Conservation (phyloP, 2,797 vertebrate species). For the Psittacula derbiana region DNA sequence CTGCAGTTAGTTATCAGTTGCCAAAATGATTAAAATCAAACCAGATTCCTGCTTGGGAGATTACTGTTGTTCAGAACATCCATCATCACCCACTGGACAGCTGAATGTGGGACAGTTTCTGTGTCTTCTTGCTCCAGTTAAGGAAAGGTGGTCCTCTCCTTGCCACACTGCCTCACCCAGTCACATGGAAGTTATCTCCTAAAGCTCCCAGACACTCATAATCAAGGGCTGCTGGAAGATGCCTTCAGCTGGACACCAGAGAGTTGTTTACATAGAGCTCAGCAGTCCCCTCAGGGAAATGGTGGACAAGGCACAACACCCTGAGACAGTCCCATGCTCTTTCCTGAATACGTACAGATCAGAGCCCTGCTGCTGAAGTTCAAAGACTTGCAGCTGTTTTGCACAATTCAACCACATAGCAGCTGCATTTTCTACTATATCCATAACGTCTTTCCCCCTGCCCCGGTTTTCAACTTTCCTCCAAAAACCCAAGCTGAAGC, state of each 20-base stretch:
- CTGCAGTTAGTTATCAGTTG: neutral
- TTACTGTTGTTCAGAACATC: neutral
- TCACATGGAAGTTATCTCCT: neutral
- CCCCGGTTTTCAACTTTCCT: neutral
- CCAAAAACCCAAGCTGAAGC: neutral
- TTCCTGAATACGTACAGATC: rapidly evolving
- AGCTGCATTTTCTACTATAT: neutral
- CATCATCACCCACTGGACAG: neutral
- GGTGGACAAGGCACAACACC: rapidly evolving
- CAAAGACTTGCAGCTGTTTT: neutral
- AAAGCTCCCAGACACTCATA: neutral
- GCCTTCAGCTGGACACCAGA: neutral
- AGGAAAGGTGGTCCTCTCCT: neutral
- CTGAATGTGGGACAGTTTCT: rapidly evolving
- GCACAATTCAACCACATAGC: neutral
- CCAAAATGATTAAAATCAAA: neutral
- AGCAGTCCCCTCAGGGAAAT: neutral
- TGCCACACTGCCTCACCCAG: neutral
- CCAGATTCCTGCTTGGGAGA: neutral
- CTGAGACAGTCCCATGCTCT: neutral
- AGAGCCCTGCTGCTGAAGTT: neutral
- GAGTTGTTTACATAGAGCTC: neutral
- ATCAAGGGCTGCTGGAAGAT: neutral
- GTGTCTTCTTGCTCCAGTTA: too few relatives aligned
- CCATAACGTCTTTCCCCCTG: rapidly evolving